Evolutionary conservation across 2,113 vertebrate genomes (phyloP), one percentile per base, ranked within the genome.

Genomic region (Microcebus ravelobensis): DNA sequence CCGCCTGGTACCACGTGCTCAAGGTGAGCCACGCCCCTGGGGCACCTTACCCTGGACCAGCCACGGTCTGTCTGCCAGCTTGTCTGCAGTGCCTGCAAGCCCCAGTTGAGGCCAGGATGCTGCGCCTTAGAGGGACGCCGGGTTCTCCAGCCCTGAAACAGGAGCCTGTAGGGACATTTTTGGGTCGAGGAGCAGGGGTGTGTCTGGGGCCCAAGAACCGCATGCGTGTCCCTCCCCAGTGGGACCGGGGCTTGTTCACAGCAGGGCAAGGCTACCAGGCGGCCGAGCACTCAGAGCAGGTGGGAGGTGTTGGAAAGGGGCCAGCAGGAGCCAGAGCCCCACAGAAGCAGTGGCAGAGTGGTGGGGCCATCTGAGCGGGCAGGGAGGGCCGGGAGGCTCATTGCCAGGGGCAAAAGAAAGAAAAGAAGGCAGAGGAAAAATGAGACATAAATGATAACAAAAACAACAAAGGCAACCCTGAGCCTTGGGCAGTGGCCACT

Each of bases 1-100:
- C 99, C 0, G 99, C 99, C 25, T 99, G 99, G 99, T 99, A 99
- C 98, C 99, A 99, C 0, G 99, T 99, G 77, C 99, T 99, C 55
- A 99, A 99, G 99, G 99, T 99, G 91, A 98, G 98, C 20, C 34
- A 29, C 1, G 10, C 29, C 31, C 74, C 68, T 2, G 3, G 55
- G 57, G 36, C 63, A 29, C 11, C 67, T 36, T 0, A 1, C 57
- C n/a, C 13, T 59, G 50, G 67, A 21, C 8, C 15, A 70, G 10
- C 36, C 23, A 7, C 0, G 3, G 25, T 23, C 4, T 4, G 8
- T 34, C 18, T 25, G 11, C 55, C 50, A 2, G 14, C 67, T 9
- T 0, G 5, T 14, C 36, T 73, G 20, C 39, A 25, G 39, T 50
- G 36, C 17, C 36, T 57, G 23, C 0, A 1, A 25, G 8, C 39